Evolutionary conservation across 2,888 invertebrate species (phyloP), one percentile per base, ranked within the genome.

Genomic region (Neoaliturus tenellus): DNA sequence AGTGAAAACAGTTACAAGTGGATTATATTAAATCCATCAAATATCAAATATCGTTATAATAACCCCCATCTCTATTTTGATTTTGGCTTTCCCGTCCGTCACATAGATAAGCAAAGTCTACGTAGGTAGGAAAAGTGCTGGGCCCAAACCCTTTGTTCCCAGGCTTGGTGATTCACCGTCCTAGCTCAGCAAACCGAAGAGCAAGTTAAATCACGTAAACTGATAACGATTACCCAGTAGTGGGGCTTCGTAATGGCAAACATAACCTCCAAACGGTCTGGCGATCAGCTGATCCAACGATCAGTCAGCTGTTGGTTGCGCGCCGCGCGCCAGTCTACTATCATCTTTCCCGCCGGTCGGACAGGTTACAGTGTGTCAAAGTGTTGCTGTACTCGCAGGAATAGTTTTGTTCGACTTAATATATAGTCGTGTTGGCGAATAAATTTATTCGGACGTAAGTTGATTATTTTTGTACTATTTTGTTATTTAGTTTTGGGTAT

Each of bases 211-310:
- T 62, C 62, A 62, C 62, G 62, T 28, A 28, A 25, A 62, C 28
- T 62, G 62, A 62, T 62, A 62, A 62, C 62, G 31, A 62, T 62
- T 62, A 62, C 62, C 14, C 28, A 62, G 6, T n/a, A n/a, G 55
- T 55, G 25, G 14, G 62, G 62, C 31, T 62, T 62, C 62, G 10
- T 14, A 2, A 62, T 17, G 17, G 62, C 62, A 62, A 62, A 62
- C 62, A 62, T 28, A 28, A 62, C 62, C 62, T 62, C 62, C 20
- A 62, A 25, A 62, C 28, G 31, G 62, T 62, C 62, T 28, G 25
- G n/a, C 62, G 14, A 8, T 62, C 62, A 62, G 62, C 62, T 62
- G 62, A 62, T 62, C 62, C 1, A 31, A 3, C 8, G 12, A 3
- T 10, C 62, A 14, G 62, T 62, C 62, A 62, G 62, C 62, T 62